phyloP scores from a whole-genome alignment of 35 echinoderm and acorn worm genomes.

The Heliocidaris tuberculata region DNA sequence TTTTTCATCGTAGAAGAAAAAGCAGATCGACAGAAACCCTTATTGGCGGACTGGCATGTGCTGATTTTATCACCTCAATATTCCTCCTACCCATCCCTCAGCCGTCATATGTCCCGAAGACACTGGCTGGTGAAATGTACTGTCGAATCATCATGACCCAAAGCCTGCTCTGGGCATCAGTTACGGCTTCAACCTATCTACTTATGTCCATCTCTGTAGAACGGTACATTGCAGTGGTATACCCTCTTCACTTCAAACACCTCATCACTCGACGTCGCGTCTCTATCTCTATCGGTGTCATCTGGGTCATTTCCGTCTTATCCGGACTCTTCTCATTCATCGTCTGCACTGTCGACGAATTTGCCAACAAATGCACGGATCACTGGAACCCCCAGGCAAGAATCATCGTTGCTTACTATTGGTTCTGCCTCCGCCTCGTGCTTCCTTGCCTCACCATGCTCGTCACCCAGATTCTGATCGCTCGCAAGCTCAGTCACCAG shows the following conservation, averaged over 20 bases:
- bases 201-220: conserved; percentile 46
- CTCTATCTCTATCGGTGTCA: background rate
- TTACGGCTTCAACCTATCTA: background rate
- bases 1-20: background rate
- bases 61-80: conserved; percentile 42
- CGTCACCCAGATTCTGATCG: conserved; percentile 22
- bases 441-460: conserved; percentile 13
- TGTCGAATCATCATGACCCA: conserved; percentile 1
- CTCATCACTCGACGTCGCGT: background rate
- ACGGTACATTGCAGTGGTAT: conserved; percentile 37
- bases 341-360: background rate
- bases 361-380: background rate
- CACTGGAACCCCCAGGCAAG: background rate
- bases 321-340: conserved; percentile 33
- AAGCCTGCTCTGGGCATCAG: background rate
- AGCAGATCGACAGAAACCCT: background rate
- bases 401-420: conserved; percentile 18
- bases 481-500: conserved; percentile 13
- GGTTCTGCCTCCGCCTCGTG: conserved; percentile 20
- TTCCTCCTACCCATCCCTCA: conserved; percentile 1
- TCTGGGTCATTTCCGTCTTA: conserved; percentile 43
- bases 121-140: background rate
- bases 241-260: conserved; percentile 14
- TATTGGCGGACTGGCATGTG: conserved; percentile 39
- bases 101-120: conserved; percentile 10